Base-by-base conservation (phyloP, 2,113 vertebrate species). In the Aegypius monachus region DNA sequence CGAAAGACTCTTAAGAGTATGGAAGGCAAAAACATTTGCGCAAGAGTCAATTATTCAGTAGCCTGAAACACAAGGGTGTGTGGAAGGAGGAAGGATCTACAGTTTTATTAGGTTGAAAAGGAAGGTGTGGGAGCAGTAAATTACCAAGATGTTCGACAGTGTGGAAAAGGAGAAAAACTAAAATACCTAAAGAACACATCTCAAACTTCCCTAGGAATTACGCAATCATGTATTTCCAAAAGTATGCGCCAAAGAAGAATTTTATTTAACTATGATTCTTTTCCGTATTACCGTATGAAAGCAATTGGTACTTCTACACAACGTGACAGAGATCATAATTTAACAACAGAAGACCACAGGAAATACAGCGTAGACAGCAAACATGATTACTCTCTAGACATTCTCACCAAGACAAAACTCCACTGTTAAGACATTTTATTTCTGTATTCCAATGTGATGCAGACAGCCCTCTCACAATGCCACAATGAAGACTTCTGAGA, bases 331-430 rank as follows among this genome's bases (percentile, higher is more conserved):
- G 88, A 71, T 93, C 62, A 53, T 58, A 62, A 83, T 67, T 86
- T 62, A 92, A 81, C 65, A 65, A 45, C 17, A 58, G 65, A 81
- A n/a, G 8, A 70, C 59, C 79, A 82, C 34, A 82, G 74, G 81
- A 96, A 94, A 94, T 36, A 45, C 16, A 84, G 42, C 20, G n/a
- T n/a, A 58, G 90, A 80, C 71, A 85, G 81, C 58, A 92, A 95
- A 91, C 45, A 68, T 8, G 4, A 87, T 75, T 77, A 65, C 25
- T 85, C 63, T 66, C 21, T 27, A 40, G 55, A 73, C 58, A 74
- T 2, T 88, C 66, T 77, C 75, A 80, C 31, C 0, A 0, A 92
- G 59, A 78, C 53, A 55, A 50, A 95, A 78, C 38, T 56, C 38
- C 25, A 52, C 71, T 32, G 53, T 65, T 62, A 38, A 50, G 32